Evolutionary conservation across 1,140 invertebrate species (phyloP), one percentile per base, ranked within the genome.

Genomic region (Papilio dardanus): DNA sequence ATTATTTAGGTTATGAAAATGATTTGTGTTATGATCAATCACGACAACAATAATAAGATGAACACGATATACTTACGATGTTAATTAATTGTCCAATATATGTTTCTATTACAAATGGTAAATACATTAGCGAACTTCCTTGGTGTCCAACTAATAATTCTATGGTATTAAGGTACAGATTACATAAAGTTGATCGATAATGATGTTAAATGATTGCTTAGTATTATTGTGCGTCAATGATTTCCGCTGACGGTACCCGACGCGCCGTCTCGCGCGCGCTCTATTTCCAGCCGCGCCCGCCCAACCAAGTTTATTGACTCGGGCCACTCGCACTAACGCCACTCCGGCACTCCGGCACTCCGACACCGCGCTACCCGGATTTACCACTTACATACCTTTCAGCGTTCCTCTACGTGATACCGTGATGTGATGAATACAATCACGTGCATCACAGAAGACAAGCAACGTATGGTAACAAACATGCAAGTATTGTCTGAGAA

Each of bases 241-340:
- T 58, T 76, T 74, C 37, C 24, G 74, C 66, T 68, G 83, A 77
- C 88, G 79, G 82, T 90, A 90, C 87, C 66, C 79, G 85, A 76
- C 88, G 86, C 84, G 84, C 84, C 87, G 88, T 86, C 86, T 86
- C 88, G 87, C 73, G 79, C 71, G 79, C 84, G 84, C 86, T 77
- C 88, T 90, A 90, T 91, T 91, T 90, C 86, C 83, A 85, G 84
- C 81, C 71, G 74, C 88, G 86, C 85, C 88, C 88, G 90, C 88
- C 90, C 90, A 87, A 83, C 85, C 82, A 88, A 90, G 90, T 92
- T 92, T 92, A 92, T 90, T 92, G 90, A 92, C 90, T 84, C 82
- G 75, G 78, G 77, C 77, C 80, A 82, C 71, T 81, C 82, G 80
- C 66, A 71, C 77, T 74, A 77, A 77, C 82, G 37, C 65, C 75